Evolutionary conservation across 2,888 invertebrate species (phyloP), one percentile per base, ranked within the genome.

Genomic region (Omphaloscelis lunosa): DNA sequence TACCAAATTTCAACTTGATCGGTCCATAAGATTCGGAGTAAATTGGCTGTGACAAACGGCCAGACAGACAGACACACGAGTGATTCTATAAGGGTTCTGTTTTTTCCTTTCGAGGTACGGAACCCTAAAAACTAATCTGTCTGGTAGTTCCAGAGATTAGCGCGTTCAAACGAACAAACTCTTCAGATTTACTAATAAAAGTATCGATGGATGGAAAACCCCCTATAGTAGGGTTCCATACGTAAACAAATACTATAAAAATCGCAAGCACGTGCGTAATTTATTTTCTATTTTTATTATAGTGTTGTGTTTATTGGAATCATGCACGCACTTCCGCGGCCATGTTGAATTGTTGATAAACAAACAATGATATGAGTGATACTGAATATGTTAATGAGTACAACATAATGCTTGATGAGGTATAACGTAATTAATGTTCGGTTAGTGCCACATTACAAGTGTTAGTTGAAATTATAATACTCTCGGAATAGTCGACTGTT

Each of bases 271-370:
- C 74, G 81, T 83, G 75, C 75, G 53, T 72, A 75, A 86, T 88
- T 82, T 83, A 85, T 88, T 86, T 84, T 83, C 86, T 84, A 88
- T 82, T 88, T 88, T 88, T 89, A 89, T 90, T 85, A 79, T 75
- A 80, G 82, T 83, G 80, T 86, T 83, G 82, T 53, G 73, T 85
- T 91, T 90, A 92, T 90, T 89, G 85, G 73, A 65, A 80, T 82
- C 74, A 74, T 80, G 78, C 92, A 92, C 92, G 92, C 92, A 90
- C 85, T 90, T 88, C 90, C 77, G 81, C 66, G 41, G 62, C 63
- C 75, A 74, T 75, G 23, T 79, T 80, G 72, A 27, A 45, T 72
- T 77, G 72, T 77, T 74, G 29, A 34, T 86, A 75, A 73, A 84
- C 71, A 79, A 83, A 84, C 86, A 73, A 41, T 77, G 61, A 15